Percentiles rank a stretch among this genome's conserved stretches.
phyloP scores from a whole-genome alignment of 1,140 invertebrate genomes.

The Melipona quadrifasciata region DNA sequence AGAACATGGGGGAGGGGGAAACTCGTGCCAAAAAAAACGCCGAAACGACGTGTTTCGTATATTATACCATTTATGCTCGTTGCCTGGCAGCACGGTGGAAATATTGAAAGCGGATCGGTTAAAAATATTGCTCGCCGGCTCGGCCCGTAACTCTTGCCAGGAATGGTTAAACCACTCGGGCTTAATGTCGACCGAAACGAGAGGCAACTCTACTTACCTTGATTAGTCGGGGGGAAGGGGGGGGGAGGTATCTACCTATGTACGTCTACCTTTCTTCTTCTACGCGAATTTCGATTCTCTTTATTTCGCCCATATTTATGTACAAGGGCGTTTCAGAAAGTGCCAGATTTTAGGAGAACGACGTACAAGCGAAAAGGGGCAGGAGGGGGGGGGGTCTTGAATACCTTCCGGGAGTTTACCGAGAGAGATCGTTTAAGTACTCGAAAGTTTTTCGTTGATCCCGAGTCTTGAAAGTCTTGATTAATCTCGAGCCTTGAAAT shows the following conservation, averaged over 20 bases:
- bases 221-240: constrained; percentile 16
- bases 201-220: constrained; percentile 26
- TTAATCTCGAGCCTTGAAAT: too few relatives aligned
- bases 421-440: too few relatives aligned
- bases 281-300: background rate
- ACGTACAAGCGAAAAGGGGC: too few relatives aligned
- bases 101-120: constrained; percentile 38
- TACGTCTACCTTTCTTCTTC: background rate
- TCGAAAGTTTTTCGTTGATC: too few relatives aligned
- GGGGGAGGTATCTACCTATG: background rate
- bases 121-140: constrained; percentile 9
- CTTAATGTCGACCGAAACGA: constrained; percentile 6
- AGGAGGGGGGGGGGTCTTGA: too few relatives aligned
- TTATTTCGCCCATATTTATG: background rate
- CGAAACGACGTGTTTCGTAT: constrained; percentile 27
- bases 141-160: constrained; percentile 30
- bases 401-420: too few relatives aligned
- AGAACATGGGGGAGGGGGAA: background rate
- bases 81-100: background rate
- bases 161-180: constrained; percentile 26
- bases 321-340: background rate
- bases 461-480: too few relatives aligned
- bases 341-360: too few relatives aligned
- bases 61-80: constrained; percentile 50
- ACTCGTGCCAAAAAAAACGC: constrained; percentile 31